phyloP scores from a whole-genome alignment of 2,888 invertebrate genomes.

The Stenichneumon culpator region DNA sequence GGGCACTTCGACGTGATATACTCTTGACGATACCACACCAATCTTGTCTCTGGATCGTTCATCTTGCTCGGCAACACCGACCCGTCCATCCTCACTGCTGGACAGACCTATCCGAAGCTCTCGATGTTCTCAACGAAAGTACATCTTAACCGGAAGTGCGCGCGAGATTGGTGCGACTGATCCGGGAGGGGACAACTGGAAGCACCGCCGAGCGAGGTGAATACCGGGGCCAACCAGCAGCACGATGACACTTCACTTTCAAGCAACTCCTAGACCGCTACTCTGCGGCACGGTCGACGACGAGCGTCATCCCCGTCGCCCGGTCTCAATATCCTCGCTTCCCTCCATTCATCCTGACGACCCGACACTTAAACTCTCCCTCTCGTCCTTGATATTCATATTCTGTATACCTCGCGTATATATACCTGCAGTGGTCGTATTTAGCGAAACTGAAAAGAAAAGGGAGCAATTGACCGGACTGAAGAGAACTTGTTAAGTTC shows the following conservation, averaged over 20 bases:
- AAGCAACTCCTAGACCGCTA: conserved; percentile 47
- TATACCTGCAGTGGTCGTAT: not conserved
- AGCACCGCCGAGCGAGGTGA: conserved; percentile 15
- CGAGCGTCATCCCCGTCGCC: conserved; percentile 25
- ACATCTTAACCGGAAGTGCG: conserved; percentile 25
- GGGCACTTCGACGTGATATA: conserved; percentile 40
- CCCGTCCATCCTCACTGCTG: conserved; percentile 68
- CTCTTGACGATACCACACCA: conserved; percentile 46
- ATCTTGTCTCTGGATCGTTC: conserved; percentile 57
- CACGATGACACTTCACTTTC: conserved; percentile 60
- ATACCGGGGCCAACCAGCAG: conserved; percentile 33
- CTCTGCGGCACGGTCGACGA: conserved; percentile 36
- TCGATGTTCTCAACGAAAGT: conserved; percentile 38
- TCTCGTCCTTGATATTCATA: conserved; percentile 50
- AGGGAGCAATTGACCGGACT: conserved; percentile 12
- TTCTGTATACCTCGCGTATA: not conserved
- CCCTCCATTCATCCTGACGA: conserved; percentile 51
- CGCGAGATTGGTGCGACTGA: conserved; percentile 12
- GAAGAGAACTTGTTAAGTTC: not conserved
- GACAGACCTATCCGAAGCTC: conserved; percentile 46
- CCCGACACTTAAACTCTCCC: conserved; percentile 47
- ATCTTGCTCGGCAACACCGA: conserved; percentile 44
- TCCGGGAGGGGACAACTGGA: conserved; percentile 18
- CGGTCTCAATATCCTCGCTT: conserved; percentile 58
- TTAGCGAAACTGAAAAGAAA: conserved; percentile 23